Evolutionary conservation across 2,797 vertebrate species (phyloP), one percentile per base, ranked within the genome.

Genomic region (Neoniphon sammara): DNA sequence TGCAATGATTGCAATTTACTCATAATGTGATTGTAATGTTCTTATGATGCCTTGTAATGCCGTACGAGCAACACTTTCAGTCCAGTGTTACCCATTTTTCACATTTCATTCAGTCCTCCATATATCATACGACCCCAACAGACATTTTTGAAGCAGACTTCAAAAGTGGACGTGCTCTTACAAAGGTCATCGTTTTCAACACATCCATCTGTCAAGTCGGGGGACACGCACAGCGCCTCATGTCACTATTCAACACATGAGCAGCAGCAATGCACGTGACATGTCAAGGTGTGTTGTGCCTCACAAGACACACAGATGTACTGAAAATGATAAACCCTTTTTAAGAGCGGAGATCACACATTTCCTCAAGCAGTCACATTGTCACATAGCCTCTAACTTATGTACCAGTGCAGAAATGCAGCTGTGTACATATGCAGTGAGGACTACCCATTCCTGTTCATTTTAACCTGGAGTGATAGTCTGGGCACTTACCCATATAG

Each of bases 61-160:
- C 23, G 56, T 81, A 53, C 23, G 36, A 31, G 18, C 10, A 68
- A 69, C 71, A 68, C 56, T 77, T 63, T 74, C 61, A 20, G 46
- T 70, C 60, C 72, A 62, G 23, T 58, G 53, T 85, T 17, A 64
- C 57, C 44, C 80, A 78, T 83, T 67, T 59, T 69, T 68, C 80
- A 80, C 73, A 68, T 47, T 66, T 65, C 63, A 81, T 67, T 56
- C 52, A 73, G 50, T 76, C 53, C 25, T 83, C 56, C 75, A 85
- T 76, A 73, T 75, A 73, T 83, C 78, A 88, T 82, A 23, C 0
- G 2, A 73, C 59, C 58, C 52, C 62, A n/a, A 60, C 61, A 76
- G 77, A 75, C 88, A 90, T 72, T 91, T 91, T 89, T 90, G 88
- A 90, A 86, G 81, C 64, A 63, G 46, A 77, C 81, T 91, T 91